Base-by-base conservation (phyloP, 2,797 vertebrate species). In the Limosa lapponica region DNA sequence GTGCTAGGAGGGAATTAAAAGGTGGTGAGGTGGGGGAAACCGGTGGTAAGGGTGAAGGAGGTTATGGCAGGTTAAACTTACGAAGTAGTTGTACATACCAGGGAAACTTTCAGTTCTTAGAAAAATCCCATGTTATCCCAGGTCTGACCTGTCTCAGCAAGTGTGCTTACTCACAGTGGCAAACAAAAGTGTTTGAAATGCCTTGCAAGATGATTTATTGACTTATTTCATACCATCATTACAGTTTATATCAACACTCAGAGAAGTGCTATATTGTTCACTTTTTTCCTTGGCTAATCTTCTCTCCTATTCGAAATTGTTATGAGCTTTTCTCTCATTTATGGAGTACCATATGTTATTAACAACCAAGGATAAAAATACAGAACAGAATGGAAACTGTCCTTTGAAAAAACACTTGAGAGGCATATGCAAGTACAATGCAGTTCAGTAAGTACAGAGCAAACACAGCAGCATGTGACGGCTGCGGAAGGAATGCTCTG, bases 81-180 rank as follows among this genome's bases (percentile, higher is more conserved):
- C 30, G 69, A 96, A 97, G 67, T 72, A 83, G 22, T 84, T 70
- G 51, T 67, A 87, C 46, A 16, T 88, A 94, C 57, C n/a, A 90
- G 69, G 51, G 49, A 97, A 97, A 82, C 8, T 32, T 61, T 94
- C 69, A 77, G 30, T 97, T 97, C 96, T 95, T 89, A 97, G 89
- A 92, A 85, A 95, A 97, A 79, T 15, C n/a, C 24, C 25, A 8
- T 52, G 43, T 89, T 93, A 84, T 82, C 86, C 46, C 27, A 87
- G 67, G 74, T 64, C 80, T 94, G 87, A 87, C 85, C 77, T 86
- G 51, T 91, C 69, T 95, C 55, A 80, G 90, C 72, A 97, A 94
- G 82, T n/a, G 6, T 39, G 77, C 58, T 95, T 74, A 92, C 88
- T 86, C 70, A 93, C 11, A 6, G 44, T 34, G 41, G 54, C 36